These are phyloP conservation scores for Agrochola macilenta DNA, from an alignment of 2,888 invertebrate species.

Conservation along the genomic window DNA sequence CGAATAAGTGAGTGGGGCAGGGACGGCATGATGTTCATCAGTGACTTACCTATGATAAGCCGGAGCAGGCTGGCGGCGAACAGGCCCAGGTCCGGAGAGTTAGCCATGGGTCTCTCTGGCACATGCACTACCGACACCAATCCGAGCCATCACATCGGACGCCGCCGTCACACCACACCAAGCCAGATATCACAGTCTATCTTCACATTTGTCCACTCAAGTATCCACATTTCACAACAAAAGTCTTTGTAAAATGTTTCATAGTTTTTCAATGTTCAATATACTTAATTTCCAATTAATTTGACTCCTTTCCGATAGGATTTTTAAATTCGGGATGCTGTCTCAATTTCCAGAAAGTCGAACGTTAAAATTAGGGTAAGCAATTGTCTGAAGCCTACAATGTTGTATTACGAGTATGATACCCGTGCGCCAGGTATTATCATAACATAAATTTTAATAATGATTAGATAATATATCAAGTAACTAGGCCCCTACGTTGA, in stretches of 20 bases:
- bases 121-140: slow-evolving; percentile 77
- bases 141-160: slow-evolving; percentile 83
- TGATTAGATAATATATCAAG: slow-evolving; percentile 1
- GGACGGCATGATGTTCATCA: not conserved
- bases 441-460: not conserved
- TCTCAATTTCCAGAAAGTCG: not conserved
- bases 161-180: slow-evolving; percentile 64
- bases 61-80: slow-evolving; percentile 91
- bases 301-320: not conserved
- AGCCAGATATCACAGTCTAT: slow-evolving; percentile 40
- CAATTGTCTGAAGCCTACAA: not conserved
- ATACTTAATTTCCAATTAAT: not conserved
- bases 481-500: not conserved
- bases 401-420: slow-evolving; percentile 1
- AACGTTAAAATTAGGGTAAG: not conserved
- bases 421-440: not conserved
- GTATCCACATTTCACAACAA: slow-evolving; percentile 24
- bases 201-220: slow-evolving; percentile 23
- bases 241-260: slow-evolving; percentile 18
- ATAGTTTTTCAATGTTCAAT: slow-evolving; percentile 32
- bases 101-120: slow-evolving; percentile 90
- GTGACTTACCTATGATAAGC: slow-evolving; percentile 91
- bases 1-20: slow-evolving; percentile 52
- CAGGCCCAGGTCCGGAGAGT: slow-evolving; percentile 91
- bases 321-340: not conserved